phyloP scores from a whole-genome alignment of 2,797 vertebrate species.

The Megalops cyprinoides region DNA sequence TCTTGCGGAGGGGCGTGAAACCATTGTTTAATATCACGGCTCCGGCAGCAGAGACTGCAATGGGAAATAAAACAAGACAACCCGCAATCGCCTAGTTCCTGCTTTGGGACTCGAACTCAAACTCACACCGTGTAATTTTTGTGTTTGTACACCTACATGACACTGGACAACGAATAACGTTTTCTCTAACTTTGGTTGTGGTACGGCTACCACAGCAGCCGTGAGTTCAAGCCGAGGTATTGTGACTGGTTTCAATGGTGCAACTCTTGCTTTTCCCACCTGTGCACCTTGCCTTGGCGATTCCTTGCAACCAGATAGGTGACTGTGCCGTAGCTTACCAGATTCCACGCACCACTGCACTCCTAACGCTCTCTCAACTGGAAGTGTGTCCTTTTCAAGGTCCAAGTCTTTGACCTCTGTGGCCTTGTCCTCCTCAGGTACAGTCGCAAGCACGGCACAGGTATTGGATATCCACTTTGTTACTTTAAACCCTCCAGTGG shows the following conservation, averaged over 20 bases:
- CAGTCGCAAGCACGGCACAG: not conserved
- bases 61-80: too few relatives aligned
- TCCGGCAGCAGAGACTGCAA: too few relatives aligned
- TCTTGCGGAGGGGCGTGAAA: too few relatives aligned
- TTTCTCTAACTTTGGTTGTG: too few relatives aligned
- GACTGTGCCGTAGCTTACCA: not conserved
- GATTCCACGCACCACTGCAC: slow-evolving; percentile 19
- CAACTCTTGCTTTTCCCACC: not conserved
- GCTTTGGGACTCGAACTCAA: too few relatives aligned
- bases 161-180: too few relatives aligned
- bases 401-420: not conserved
- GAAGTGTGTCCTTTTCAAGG: too few relatives aligned
- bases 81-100: too few relatives aligned
- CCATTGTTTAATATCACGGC: too few relatives aligned
- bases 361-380: slow-evolving; percentile 28
- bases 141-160: too few relatives aligned
- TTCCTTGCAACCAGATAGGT: not conserved
- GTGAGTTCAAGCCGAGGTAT: not conserved
- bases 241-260: not conserved
- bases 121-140: too few relatives aligned
- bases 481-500: slow-evolving; percentile 23
- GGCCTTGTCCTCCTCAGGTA: not conserved
- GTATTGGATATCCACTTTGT: slow-evolving; percentile 23
- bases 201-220: not conserved
- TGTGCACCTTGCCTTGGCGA: not conserved